Conservation (phyloP, 2,113 vertebrate genomes). For the Cyanoliseus patagonus region DNA sequence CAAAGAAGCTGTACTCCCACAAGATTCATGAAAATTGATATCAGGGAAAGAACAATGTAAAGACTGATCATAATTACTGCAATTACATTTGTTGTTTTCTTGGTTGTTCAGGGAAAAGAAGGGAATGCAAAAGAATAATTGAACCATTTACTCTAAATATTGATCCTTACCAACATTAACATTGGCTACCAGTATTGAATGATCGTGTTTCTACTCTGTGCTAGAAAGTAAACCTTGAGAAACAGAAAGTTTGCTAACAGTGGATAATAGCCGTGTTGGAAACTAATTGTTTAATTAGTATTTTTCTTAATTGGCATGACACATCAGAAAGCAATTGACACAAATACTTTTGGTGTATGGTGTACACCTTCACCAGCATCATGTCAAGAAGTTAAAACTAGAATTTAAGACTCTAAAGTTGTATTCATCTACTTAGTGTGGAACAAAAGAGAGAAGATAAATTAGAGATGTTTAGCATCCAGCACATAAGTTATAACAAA, state of each 20-base stretch:
- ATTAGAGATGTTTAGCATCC: not conserved
- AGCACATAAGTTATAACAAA: not conserved
- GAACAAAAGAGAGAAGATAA: not conserved
- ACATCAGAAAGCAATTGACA: not conserved
- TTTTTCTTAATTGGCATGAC: not conserved
- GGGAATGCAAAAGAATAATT: constrained; percentile 22
- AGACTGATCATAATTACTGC: constrained; percentile 36
- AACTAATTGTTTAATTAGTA: constrained; percentile 23
- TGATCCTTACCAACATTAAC: not conserved
- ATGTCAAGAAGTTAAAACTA: not conserved
- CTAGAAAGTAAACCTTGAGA: not conserved
- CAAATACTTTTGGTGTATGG: not conserved
- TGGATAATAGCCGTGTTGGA: not conserved
- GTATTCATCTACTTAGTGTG: not conserved
- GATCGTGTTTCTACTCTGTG: constrained; percentile 10
- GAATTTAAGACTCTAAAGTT: not conserved
- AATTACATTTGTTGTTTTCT: constrained; percentile 48
- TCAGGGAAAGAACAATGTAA: constrained; percentile 15
- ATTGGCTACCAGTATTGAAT: not conserved
- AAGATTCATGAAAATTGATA: constrained; percentile 10
- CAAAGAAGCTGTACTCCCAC: constrained; percentile 12
- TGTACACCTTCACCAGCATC: not conserved
- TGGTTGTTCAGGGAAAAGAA: not conserved
- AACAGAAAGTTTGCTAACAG: not conserved
- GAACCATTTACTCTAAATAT: constrained; percentile 41